Percentiles rank a stretch among this genome's conserved stretches.
Conservation (phyloP, 2,888 invertebrate species). For the Polyommatus icarus region DNA sequence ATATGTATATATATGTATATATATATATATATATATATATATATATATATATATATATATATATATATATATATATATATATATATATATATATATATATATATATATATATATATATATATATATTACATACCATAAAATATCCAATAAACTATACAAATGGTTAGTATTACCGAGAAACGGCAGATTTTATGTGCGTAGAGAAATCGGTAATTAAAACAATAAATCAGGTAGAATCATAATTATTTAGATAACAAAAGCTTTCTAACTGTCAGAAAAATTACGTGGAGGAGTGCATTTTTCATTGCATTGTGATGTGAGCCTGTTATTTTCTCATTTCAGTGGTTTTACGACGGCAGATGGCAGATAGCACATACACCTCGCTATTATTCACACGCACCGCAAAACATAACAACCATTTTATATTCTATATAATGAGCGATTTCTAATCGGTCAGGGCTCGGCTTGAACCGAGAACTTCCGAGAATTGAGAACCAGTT, state of each 20-base stretch:
- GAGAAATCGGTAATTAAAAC: conserved; percentile 14
- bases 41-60: no score
- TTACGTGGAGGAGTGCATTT: conserved; percentile 58
- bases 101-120: no score
- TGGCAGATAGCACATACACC: conserved; percentile 72
- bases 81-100: no score
- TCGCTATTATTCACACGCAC: conserved; percentile 77
- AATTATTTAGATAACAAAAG: conserved; percentile 45
- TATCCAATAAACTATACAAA: no score
- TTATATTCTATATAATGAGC: conserved; percentile 24
- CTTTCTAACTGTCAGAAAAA: conserved; percentile 71
- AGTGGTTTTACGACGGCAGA: conserved; percentile 74
- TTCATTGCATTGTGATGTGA: conserved; percentile 73
- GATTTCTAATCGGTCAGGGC: conserved; percentile 25
- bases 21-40: no score
- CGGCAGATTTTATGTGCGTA: neutral
- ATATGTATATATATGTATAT: no score
- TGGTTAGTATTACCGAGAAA: neutral
- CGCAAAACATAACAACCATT: conserved; percentile 46
- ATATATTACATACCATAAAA: no score
- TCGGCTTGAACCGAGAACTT: conserved; percentile 3
- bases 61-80: no score
- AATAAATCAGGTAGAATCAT: conserved; percentile 29
- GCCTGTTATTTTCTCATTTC: conserved; percentile 79
- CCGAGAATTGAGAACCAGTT: neutral